Evolutionary conservation across 1,140 invertebrate species (phyloP).

Genomic region (Eumeta japonica): DNA sequence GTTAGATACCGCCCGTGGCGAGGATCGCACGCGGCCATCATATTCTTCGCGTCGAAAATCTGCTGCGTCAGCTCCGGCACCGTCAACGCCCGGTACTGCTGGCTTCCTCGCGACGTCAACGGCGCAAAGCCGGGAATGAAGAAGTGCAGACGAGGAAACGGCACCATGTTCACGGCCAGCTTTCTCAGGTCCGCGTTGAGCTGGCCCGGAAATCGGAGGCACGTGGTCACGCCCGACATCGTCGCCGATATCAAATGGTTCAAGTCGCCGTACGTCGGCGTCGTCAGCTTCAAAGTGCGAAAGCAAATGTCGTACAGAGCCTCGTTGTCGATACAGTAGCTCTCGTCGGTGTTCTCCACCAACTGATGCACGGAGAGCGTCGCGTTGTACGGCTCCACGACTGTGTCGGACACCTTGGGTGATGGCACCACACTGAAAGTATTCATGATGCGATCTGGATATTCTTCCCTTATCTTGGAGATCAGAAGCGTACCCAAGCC

Average conservation of each 20-base stretch:
- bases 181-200: slow-evolving; percentile 82
- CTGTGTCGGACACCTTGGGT: slow-evolving; percentile 75
- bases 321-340: slow-evolving; percentile 71
- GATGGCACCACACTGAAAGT: slow-evolving; percentile 82
- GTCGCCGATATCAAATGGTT: slow-evolving; percentile 76
- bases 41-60: too few species aligned
- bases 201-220: too few species aligned
- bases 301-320: too few species aligned
- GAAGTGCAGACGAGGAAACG: slow-evolving; percentile 92
- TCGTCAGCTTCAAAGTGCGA: slow-evolving; percentile 78
- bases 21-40: slow-evolving; percentile 98
- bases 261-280: too few species aligned
- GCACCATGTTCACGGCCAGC: too few species aligned
- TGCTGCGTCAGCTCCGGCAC: slow-evolving; percentile 76
- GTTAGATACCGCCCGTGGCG: slow-evolving; percentile 74
- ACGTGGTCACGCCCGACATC: too few species aligned
- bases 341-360: slow-evolving; percentile 81
- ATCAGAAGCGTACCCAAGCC: slow-evolving; percentile 86
- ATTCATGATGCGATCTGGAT: slow-evolving; percentile 85
- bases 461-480: too few species aligned
- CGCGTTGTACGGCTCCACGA: too few species aligned
- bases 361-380: too few species aligned
- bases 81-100: too few species aligned
- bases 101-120: slow-evolving; percentile 66
- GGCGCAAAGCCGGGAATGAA: slow-evolving; percentile 95